Evolutionary conservation across 2,888 invertebrate genomes (phyloP), one percentile per base, ranked within the genome.

Genomic region (Anthophora plumipes): DNA sequence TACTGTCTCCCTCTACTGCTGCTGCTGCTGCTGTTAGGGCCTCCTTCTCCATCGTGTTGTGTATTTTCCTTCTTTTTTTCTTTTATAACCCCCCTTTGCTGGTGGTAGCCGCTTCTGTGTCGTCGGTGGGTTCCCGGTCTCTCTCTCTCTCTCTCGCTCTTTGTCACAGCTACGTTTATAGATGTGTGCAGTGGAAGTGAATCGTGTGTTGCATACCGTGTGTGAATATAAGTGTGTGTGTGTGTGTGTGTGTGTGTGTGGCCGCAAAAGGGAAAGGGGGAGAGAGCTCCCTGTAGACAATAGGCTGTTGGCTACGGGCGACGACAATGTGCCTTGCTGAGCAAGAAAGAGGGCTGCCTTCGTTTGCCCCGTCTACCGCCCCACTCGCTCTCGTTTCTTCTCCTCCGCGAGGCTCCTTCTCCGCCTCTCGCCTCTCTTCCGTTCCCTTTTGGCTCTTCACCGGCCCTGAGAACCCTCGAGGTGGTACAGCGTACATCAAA

Each of bases 281-380:
- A 70, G 82, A 76, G 80, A 85, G 79, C 85, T 59, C 77, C 72
- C 74, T 55, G 84, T 87, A 91, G 89, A 91, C 91, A 92, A 91
- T 91, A 90, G 91, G 85, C 89, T 87, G 90, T 90, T 90, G 91
- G 90, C 90, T 91, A 91, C 90, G 89, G 89, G 88, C 89, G 90
- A 90, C 90, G 89, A 90, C 90, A 91, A 91, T 91, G 89, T 85
- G 86, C 82, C 68, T 31, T 82, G 77, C 67, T 77, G 77, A 6
- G 70, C 73, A 55, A 71, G 71, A 74, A 77, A 71, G 74, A 83
- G 72, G 54, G 57, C 68, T 57, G 57, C 41, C 54, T 52, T 52
- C 60, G 9, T 52, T 39, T 80, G 60, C 59, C 75, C 71, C 61
- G 61, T 69, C 77, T 57, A 17, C 72, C 60, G 66, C 59, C 48